A percentile compares a stretch with the other conserved stretches of the same genome.
Evolutionary conservation across 2,797 vertebrate species (phyloP).

Genomic region (Nyctibius grandis): DNA sequence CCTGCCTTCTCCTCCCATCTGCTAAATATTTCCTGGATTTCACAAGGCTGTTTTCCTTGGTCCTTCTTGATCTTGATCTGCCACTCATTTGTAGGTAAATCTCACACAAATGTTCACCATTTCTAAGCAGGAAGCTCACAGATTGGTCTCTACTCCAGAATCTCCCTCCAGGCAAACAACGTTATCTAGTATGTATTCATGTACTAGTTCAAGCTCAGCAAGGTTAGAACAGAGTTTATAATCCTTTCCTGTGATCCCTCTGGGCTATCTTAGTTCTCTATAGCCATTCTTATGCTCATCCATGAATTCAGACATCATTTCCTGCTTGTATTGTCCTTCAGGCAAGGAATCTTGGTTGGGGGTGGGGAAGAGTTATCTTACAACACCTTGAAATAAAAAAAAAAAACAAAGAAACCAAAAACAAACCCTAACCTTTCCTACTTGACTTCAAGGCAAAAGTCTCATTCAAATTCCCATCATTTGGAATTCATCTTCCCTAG

Average conservation of each 20-base stretch:
- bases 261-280: neutral
- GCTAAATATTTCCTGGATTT: neutral
- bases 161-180: neutral
- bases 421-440: neutral
- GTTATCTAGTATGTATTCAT: neutral
- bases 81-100: neutral
- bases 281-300: neutral
- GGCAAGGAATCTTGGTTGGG: neutral
- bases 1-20: neutral
- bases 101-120: neutral
- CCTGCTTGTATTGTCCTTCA: neutral
- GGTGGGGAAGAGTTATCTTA: neutral
- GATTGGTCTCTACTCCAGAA: neutral
- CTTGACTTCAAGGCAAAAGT: neutral
- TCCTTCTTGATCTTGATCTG: neutral
- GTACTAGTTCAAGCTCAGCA: neutral
- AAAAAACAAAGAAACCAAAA: neutral
- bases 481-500: neutral
- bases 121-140: neutral
- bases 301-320: neutral
- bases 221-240: slow-evolving; percentile 6
- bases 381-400: neutral
- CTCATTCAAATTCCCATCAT: neutral
- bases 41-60: neutral
- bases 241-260: neutral